Base-by-base conservation (phyloP, 2,888 invertebrate species). In the Acronicta leporina region DNA sequence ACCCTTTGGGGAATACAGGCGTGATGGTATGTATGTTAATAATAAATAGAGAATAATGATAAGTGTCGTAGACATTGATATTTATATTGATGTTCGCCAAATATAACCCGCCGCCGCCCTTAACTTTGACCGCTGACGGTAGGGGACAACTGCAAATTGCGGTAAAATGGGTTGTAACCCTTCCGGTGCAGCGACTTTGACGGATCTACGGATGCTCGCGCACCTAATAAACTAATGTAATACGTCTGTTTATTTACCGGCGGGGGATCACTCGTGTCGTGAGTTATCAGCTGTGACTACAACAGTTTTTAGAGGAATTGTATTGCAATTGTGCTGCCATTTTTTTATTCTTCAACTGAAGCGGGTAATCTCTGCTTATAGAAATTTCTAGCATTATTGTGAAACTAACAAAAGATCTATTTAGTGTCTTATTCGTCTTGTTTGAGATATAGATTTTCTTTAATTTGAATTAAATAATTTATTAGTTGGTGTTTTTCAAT, bases 211-310 rank as follows among this genome's bases (percentile, higher is more conserved):
- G 85, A 79, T 80, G 84, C 84, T 83, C 87, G 87, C 88, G 74
- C 87, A 92, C 92, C 92, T 90, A 92, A 92, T 94, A 93, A 93
- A 92, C 88, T 92, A 92, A 92, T 92, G 92, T 72, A 72, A 66
- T 73, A 54, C 61, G 70, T 47, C 62, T 68, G 73, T 76, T 79
- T 77, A 75, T 64, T 59, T 72, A 63, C 51, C 50, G 56, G 63
- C 59, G 59, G 62, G 45, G 68, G 62, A 46, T 64, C 38, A 38
- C n/a, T n/a, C n/a, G 52, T 61, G 40, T 15, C 49, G 27, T 59
- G 46, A 56, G 25, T 47, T 70, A 58, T 58, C 71, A 71, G 72
- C 67, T 72, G 67, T 41, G 67, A 50, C 60, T 20, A 4, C 10
- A 10, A n/a, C 0, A 13, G n/a, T 16, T 30, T 44, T 47, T 38